Base-by-base conservation (phyloP, 1,140 invertebrate species). In the Drosophila quadrilineata region DNA sequence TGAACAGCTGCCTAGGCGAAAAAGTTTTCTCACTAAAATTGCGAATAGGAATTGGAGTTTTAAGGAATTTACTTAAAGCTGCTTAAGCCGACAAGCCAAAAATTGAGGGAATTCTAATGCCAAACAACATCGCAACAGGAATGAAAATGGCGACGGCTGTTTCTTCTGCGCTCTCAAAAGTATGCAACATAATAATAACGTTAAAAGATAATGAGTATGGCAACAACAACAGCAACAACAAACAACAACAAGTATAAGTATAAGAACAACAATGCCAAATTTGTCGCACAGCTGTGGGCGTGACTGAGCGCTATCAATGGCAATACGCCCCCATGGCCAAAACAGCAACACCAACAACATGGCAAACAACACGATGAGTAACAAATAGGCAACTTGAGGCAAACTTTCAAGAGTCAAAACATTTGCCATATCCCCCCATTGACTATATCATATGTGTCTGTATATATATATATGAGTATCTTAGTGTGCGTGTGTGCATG, bases 311-410 rank as follows among this genome's bases (percentile, higher is more conserved):
- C 46, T 53, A 67, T 65, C 60, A 64, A 50, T 60, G 40, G 38
- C 24, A n/a, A n/a, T n/a, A 35, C 21, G 35, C 29, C 48, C 36
- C 31, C 16, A 17, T 24, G 9, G n/a, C 46, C 3, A 29, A 12
- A 33, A 31, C 45, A 40, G 41, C 31, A 31, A 19, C 9, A 35
- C 14, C 8, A 64, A 48, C n/a, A 46, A 46, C 28, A 21, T 35
- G 6, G 28, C 48, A 21, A 64, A 22, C 43, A 59, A 58, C 49
- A 57, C 52, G 50, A 59, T 29, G 56, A 43, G 64, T 73, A 84
- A 77, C 73, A 82, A 82, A 82, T 84, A 77, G 77, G 73, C 77
- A 85, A 85, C 77, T 85, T 58, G 60, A 60, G n/a, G 10, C 60
- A 68, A 77, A 84, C 43, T 77, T 85, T 85, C 74, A 73, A 74